A percentile compares a stretch with the other conserved stretches of the same genome.
Conservation (phyloP, 2,797 vertebrate species). For the Lepilemur ruficaudatus region DNA sequence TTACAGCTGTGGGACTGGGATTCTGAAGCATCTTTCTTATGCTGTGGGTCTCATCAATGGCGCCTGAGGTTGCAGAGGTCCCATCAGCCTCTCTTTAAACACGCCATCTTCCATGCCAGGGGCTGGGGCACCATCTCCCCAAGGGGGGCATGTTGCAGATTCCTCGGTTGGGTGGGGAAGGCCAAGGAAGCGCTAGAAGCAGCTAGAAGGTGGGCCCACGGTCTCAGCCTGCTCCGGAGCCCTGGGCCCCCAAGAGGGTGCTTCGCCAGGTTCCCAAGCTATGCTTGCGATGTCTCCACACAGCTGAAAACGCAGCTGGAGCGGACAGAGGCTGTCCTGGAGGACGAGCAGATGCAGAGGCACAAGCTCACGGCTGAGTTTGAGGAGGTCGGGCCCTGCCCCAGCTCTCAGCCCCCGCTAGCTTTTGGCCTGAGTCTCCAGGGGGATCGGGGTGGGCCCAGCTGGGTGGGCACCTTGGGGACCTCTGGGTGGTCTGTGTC, state of each 20-base stretch:
- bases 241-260: background rate
- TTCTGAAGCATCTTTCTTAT: background rate
- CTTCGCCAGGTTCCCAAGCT: background rate
- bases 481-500: background rate
- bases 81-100: background rate
- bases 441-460: background rate
- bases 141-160: background rate
- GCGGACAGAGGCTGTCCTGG: conserved; percentile 84
- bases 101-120: background rate
- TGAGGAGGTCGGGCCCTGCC: conserved; percentile 87
- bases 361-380: conserved; percentile 88
- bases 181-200: background rate
- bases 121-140: background rate
- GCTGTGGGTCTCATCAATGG: background rate
- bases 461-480: background rate
- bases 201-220: background rate
- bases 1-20: rapidly evolving
- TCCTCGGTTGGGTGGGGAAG: background rate
- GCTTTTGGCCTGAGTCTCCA: background rate
- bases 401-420: background rate
- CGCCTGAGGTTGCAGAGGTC: background rate
- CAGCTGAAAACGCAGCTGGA: conserved; percentile 90
- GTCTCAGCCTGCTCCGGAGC: background rate
- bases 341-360: conserved; percentile 85
- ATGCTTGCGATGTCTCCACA: background rate